Conservation (phyloP, 2,797 vertebrate genomes). For the Sebastolobus alascanus region DNA sequence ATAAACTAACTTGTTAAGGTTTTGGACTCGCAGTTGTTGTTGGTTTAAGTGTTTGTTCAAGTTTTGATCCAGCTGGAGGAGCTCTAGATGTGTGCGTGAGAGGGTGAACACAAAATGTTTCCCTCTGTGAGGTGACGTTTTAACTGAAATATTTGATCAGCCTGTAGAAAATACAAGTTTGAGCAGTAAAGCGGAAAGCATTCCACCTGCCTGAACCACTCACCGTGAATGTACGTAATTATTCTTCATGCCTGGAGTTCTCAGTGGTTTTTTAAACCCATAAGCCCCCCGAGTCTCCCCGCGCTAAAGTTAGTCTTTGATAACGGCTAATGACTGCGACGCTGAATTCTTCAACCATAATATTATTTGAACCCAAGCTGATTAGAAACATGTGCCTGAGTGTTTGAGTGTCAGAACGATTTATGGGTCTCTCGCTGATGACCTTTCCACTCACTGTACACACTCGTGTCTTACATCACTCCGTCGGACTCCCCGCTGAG, state of each 20-base stretch:
- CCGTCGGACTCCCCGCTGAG: conserved; percentile 38
- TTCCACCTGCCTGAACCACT: conserved; percentile 67
- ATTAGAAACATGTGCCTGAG: conserved; percentile 79
- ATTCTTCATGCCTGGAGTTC: conserved; percentile 60
- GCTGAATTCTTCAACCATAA: conserved; percentile 70
- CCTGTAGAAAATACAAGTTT: conserved; percentile 46
- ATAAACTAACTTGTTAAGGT: conserved; percentile 54
- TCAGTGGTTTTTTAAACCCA: conserved; percentile 56
- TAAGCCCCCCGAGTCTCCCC: conserved; percentile 34
- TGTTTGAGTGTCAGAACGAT: conserved; percentile 71
- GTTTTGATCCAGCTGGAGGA: conserved; percentile 59
- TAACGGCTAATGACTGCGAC: conserved; percentile 69
- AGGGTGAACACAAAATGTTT: conserved; percentile 21
- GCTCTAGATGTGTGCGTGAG: conserved; percentile 25
- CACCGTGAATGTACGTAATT: conserved; percentile 63
- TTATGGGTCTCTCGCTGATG: conserved; percentile 63
- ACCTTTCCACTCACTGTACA: conserved; percentile 64
- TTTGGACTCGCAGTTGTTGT: conserved; percentile 37
- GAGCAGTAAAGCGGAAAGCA: conserved; percentile 43
- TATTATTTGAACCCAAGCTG: conserved; percentile 71
- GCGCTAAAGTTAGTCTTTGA: conserved; percentile 67
- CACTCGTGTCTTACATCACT: conserved; percentile 45
- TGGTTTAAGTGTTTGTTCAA: conserved; percentile 38
- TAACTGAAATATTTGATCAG: conserved; percentile 54
- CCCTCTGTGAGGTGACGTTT: conserved; percentile 22